These are phyloP conservation scores for Dinothrombium tinctorium DNA, from an alignment of 1,140 invertebrate species.

Conservation along the genomic window DNA sequence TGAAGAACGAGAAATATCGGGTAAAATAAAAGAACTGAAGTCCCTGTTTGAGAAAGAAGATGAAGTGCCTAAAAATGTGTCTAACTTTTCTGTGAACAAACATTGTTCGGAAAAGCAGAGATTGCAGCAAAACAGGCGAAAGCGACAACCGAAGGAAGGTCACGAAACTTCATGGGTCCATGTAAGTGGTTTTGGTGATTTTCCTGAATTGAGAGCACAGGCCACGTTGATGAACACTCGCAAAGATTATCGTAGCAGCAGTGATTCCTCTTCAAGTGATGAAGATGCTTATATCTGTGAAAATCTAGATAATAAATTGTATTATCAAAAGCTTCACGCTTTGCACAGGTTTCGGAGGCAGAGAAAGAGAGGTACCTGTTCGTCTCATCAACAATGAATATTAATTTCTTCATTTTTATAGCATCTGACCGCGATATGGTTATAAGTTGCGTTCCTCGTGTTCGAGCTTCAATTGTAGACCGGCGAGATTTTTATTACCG, in stretches of 20 bases:
- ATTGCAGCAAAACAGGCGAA: not conserved
- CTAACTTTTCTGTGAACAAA: not conserved
- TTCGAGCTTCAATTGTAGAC: conserved; percentile 40
- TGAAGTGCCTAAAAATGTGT: too few species aligned
- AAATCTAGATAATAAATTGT: too few species aligned
- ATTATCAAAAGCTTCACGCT: too few species aligned
- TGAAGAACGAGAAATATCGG: not conserved
- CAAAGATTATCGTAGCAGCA: too few species aligned
- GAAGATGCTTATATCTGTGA: too few species aligned
- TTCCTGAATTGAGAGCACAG: too few species aligned
- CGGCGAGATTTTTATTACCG: conserved; percentile 44
- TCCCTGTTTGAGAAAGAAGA: not conserved
- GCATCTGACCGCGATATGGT: conserved; percentile 20
- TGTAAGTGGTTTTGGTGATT: not conserved
- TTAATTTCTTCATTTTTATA: too few species aligned
- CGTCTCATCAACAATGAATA: too few species aligned
- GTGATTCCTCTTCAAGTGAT: too few species aligned
- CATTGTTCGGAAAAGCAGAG: not conserved
- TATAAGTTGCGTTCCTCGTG: conserved; percentile 24
- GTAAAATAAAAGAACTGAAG: not conserved
- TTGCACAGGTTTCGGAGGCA: too few species aligned
- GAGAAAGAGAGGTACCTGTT: too few species aligned
- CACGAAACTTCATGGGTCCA: not conserved
- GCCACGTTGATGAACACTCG: too few species aligned
- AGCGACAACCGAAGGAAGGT: not conserved